phyloP scores from a whole-genome alignment of 2,888 invertebrate genomes.

The Coleophora deauratella region DNA sequence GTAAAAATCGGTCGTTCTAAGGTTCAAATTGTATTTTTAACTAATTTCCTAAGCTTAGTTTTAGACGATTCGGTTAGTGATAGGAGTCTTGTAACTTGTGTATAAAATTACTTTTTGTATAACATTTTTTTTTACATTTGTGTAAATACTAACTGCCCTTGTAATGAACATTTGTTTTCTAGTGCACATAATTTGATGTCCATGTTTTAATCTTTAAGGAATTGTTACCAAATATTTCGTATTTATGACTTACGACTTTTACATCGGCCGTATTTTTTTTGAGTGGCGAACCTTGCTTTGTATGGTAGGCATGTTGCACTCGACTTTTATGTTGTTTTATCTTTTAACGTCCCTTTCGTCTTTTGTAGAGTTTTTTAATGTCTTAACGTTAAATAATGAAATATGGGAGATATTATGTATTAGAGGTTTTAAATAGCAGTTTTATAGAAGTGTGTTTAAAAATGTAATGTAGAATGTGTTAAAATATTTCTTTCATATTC shows the following conservation, averaged over 20 bases:
- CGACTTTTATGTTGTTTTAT: background rate
- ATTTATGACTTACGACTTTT: conserved; percentile 45
- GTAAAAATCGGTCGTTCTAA: conserved; percentile 2
- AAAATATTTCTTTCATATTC: background rate
- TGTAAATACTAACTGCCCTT: conserved; percentile 53
- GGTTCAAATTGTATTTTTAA: conserved; percentile 14
- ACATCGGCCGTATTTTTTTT: conserved; percentile 18
- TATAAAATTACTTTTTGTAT: conserved; percentile 22
- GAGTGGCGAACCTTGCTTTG: conserved; percentile 2
- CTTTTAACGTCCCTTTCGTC: background rate
- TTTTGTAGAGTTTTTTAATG: conserved; percentile 9
- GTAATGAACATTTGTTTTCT: conserved; percentile 30
- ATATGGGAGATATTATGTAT: conserved; percentile 14
- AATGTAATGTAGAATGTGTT: conserved; percentile 6
- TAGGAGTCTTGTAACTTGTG: conserved; percentile 23
- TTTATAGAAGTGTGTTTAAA: conserved; percentile 14
- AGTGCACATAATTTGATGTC: conserved; percentile 22
- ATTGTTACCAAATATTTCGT: conserved; percentile 74
- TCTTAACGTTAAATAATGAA: conserved; percentile 7
- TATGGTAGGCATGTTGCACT: conserved; percentile 1
- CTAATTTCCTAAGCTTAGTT: conserved; percentile 35
- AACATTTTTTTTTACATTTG: conserved; percentile 26
- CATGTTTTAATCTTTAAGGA: conserved; percentile 43
- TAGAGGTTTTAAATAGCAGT: conserved; percentile 16
- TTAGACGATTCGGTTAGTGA: conserved; percentile 54